Conservation (phyloP, 2,888 invertebrate genomes). For the Keiferia lycopersicella region DNA sequence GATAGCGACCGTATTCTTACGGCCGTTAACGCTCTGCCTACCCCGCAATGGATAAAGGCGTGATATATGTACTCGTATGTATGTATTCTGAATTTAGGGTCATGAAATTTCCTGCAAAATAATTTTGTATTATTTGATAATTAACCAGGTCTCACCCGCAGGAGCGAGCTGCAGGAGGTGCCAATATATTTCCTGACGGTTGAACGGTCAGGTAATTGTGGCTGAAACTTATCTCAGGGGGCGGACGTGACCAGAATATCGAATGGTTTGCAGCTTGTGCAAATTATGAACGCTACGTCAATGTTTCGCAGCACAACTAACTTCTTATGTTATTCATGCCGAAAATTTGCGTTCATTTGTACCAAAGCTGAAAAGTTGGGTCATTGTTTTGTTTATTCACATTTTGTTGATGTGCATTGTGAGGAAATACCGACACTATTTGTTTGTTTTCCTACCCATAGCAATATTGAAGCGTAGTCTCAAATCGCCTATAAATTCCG, state of each 20-base stretch:
- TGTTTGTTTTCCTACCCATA: not conserved
- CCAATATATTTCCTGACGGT: slow-evolving; percentile 78
- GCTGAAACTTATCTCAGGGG: slow-evolving; percentile 77
- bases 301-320: slow-evolving; percentile 4
- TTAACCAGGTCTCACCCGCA: too few relatives aligned
- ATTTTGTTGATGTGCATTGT: not conserved
- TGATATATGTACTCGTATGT: too few relatives aligned
- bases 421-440: not conserved
- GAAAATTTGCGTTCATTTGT: not conserved
- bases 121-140: too few relatives aligned
- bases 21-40: too few relatives aligned
- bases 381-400: not conserved
- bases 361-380: slow-evolving; percentile 1
- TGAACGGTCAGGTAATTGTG: slow-evolving; percentile 79
- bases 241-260: slow-evolving; percentile 71
- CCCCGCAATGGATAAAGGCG: too few relatives aligned
- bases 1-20: too few relatives aligned
- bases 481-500: slow-evolving; percentile 1
- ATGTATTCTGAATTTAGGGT: too few relatives aligned
- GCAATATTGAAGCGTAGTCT: not conserved
- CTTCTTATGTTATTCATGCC: not conserved
- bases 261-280: slow-evolving; percentile 59
- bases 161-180: slow-evolving; percentile 60
- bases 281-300: slow-evolving; percentile 65
- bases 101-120: too few relatives aligned